Conservation (phyloP, 2,888 invertebrate species). For the Caprella mutica region DNA sequence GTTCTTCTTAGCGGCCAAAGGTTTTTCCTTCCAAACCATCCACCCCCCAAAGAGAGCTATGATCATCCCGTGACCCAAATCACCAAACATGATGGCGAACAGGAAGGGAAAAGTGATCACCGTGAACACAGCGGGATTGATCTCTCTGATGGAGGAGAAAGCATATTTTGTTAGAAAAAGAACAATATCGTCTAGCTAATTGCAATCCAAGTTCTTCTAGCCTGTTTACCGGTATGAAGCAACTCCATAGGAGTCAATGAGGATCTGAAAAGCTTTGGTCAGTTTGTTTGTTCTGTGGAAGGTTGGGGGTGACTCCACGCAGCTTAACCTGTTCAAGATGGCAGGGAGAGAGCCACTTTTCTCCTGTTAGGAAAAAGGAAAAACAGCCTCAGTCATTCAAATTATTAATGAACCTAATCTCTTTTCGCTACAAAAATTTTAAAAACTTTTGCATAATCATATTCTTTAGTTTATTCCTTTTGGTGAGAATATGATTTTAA, state of each 20-base stretch:
- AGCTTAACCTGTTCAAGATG: constrained; percentile 87
- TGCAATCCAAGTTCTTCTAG: too few species aligned
- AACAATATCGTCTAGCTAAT: not conserved
- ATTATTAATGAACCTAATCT: too few species aligned
- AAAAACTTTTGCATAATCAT: too few species aligned
- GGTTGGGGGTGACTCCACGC: constrained; percentile 80
- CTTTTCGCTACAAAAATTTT: too few species aligned
- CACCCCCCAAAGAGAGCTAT: constrained; percentile 66
- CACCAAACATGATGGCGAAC: constrained; percentile 94
- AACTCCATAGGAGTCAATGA: constrained; percentile 93
- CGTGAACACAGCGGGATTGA: constrained; percentile 63
- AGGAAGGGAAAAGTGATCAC: constrained; percentile 88
- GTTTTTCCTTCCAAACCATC: constrained; percentile 70
- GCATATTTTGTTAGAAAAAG: constrained; percentile 11
- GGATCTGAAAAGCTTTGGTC: constrained; percentile 82
- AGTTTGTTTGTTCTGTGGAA: constrained; percentile 95
- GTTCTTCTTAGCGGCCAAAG: constrained; percentile 47
- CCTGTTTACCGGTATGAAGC: constrained; percentile 90
- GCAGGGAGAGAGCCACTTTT: constrained; percentile 55
- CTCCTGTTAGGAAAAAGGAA: constrained; percentile 53
- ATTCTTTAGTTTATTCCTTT: too few species aligned
- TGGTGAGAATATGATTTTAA: too few species aligned
- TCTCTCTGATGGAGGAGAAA: not conserved
- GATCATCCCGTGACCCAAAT: constrained; percentile 77
- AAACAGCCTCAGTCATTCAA: too few species aligned